Evolutionary conservation across 2,888 invertebrate genomes (phyloP).

Genomic region (Eupithecia subfuscata): DNA sequence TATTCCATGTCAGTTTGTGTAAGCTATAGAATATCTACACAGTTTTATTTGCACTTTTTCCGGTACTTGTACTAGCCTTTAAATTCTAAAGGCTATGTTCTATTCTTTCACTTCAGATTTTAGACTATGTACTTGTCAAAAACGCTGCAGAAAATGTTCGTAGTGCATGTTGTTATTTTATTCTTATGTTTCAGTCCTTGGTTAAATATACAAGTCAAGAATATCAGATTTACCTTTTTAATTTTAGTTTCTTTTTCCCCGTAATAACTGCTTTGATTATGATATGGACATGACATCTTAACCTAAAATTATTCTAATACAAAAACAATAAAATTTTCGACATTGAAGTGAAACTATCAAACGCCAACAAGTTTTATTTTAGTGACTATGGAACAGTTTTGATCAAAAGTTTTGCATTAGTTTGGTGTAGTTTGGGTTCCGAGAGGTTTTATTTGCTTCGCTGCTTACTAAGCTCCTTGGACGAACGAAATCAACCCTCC

Average conservation of each 20-base stretch:
- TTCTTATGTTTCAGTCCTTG: background rate
- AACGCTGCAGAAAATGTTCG: constrained; percentile 15
- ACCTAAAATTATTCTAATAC: constrained; percentile 53
- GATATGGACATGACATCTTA: constrained; percentile 81
- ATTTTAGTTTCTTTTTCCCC: constrained; percentile 56
- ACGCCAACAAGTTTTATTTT: background rate
- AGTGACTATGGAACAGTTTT: background rate
- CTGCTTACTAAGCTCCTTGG: background rate
- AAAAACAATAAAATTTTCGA: constrained; percentile 41
- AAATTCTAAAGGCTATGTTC: background rate
- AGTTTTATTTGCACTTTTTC: background rate
- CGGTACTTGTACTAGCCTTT: background rate
- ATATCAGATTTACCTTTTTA: constrained; percentile 54
- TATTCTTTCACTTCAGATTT: constrained; percentile 50
- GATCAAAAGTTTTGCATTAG: background rate
- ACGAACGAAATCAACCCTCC: too few relatives aligned
- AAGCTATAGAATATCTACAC: background rate
- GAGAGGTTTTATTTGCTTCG: background rate
- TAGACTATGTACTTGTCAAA: constrained; percentile 42
- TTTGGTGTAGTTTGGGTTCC: background rate
- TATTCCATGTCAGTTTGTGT: constrained; percentile 21
- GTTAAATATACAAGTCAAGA: background rate
- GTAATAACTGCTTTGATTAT: constrained; percentile 72
- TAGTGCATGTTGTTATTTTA: background rate
- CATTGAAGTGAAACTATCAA: constrained; percentile 17